Evolutionary conservation across 23 tunicate species (phyloP).

Genomic region (Phallusia fumigata): DNA sequence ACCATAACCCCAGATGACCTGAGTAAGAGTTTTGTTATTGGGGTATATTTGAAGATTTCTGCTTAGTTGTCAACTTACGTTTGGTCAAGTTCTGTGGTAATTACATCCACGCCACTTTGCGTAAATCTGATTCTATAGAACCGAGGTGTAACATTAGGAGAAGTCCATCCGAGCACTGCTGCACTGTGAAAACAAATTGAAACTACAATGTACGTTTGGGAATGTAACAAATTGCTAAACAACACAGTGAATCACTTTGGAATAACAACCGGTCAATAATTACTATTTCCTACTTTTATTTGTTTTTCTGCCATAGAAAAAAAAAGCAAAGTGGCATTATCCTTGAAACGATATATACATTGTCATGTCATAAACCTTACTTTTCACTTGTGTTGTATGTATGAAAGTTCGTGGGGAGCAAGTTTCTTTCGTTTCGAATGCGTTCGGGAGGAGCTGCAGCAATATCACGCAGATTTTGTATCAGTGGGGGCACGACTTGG

Average conservation of each 20-base stretch:
- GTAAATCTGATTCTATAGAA: constrained; percentile 32
- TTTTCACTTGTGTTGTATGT: constrained; percentile 1
- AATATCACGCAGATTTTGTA: constrained; percentile 24
- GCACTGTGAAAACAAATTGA: background rate
- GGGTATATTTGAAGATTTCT: background rate
- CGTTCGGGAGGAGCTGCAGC: constrained; percentile 19
- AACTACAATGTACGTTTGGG: background rate
- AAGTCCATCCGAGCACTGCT: constrained; percentile 15
- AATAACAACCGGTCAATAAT: too few species aligned
- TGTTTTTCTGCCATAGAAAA: too few species aligned
- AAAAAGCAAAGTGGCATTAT: too few species aligned
- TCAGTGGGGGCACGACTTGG: constrained; percentile 35
- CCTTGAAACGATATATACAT: too few species aligned
- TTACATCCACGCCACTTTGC: constrained; percentile 26
- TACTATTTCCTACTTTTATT: too few species aligned
- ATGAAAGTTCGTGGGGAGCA: background rate
- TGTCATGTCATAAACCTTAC: too few species aligned
- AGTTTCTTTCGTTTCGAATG: constrained; percentile 16
- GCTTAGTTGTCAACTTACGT: constrained; percentile 14
- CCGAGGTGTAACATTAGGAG: constrained; percentile 15
- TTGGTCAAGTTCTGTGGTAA: constrained; percentile 15
- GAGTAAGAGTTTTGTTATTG: background rate
- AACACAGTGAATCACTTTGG: background rate
- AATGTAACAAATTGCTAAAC: background rate
- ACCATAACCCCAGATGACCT: constrained; percentile 43